Conservation (phyloP, 2,888 invertebrate species). For the Xylophagus ater region DNA sequence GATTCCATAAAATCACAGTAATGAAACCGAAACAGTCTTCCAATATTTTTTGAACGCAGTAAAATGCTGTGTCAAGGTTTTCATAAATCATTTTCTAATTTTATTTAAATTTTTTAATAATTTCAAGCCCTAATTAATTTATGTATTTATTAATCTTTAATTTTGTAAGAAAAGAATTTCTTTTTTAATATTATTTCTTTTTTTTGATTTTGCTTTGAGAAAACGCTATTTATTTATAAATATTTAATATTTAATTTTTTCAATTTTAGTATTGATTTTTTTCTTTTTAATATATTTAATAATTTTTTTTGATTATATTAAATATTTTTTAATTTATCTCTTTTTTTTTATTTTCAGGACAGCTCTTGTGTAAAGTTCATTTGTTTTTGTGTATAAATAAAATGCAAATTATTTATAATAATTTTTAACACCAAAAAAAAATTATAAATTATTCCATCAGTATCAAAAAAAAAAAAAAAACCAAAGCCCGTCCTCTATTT, state of each 20-base stretch:
- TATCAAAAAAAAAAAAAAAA: constrained; percentile 7
- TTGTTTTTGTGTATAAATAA: constrained; percentile 21
- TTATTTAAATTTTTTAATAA: no score
- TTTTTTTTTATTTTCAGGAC: constrained; percentile 22
- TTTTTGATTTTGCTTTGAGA: no score
- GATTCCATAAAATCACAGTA: no score
- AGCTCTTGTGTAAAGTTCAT: constrained; percentile 19
- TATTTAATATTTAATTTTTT: constrained; percentile 19
- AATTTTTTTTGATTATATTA: constrained; percentile 2
- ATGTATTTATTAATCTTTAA: no score
- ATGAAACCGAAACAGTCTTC: no score
- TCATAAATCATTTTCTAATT: no score
- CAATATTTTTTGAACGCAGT: no score
- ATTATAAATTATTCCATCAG: constrained; percentile 10
- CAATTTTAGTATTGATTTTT: constrained; percentile 18
- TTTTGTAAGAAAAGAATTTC: no score
- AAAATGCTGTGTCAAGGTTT: no score
- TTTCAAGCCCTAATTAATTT: no score
- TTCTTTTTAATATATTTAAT: constrained; percentile 10
- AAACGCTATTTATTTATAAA: no score
- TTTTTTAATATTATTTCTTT: no score
- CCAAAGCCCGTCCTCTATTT: constrained; percentile 11
- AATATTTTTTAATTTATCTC: constrained; percentile 17
- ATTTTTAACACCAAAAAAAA: constrained; percentile 5
- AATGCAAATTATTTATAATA: constrained; percentile 17